These are phyloP conservation scores for Eleginops maclovinus DNA, from an alignment of 2,113 vertebrate species.

Conservation along the genomic window DNA sequence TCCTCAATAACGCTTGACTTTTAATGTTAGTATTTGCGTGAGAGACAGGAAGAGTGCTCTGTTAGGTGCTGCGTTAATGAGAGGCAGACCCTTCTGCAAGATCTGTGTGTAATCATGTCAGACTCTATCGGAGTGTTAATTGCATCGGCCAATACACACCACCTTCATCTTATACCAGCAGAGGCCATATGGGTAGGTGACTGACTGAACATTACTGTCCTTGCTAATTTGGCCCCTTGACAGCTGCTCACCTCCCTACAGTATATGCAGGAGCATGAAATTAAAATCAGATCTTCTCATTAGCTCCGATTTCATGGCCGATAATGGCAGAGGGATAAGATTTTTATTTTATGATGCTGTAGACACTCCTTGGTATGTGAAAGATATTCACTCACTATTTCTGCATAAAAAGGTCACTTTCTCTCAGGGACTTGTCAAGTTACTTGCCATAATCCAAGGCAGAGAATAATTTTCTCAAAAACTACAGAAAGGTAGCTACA, in stretches of 20 bases:
- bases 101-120: slow-evolving; percentile 40
- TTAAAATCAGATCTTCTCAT: slow-evolving; percentile 27
- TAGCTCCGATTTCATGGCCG: slow-evolving; percentile 26
- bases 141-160: slow-evolving; percentile 34
- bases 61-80: slow-evolving; percentile 26
- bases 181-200: slow-evolving; percentile 18
- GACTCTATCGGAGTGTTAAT: slow-evolving; percentile 25
- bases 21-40: slow-evolving; percentile 6
- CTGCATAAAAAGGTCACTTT: not conserved
- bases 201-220: slow-evolving; percentile 26
- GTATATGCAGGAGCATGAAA: slow-evolving; percentile 10
- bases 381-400: slow-evolving; percentile 1
- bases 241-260: not conserved
- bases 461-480: not conserved
- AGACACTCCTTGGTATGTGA: not conserved
- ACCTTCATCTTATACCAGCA: slow-evolving; percentile 14
- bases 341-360: slow-evolving; percentile 29
- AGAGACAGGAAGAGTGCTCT: slow-evolving; percentile 23
- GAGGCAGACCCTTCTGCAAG: slow-evolving; percentile 13
- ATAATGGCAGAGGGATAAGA: not conserved
- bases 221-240: slow-evolving; percentile 22
- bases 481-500: too few species aligned
- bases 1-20: slow-evolving; percentile 10
- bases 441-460: not conserved
- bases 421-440: not conserved